Evolutionary conservation across 2,888 invertebrate species (phyloP).

Genomic region (Lasioglossum morio): DNA sequence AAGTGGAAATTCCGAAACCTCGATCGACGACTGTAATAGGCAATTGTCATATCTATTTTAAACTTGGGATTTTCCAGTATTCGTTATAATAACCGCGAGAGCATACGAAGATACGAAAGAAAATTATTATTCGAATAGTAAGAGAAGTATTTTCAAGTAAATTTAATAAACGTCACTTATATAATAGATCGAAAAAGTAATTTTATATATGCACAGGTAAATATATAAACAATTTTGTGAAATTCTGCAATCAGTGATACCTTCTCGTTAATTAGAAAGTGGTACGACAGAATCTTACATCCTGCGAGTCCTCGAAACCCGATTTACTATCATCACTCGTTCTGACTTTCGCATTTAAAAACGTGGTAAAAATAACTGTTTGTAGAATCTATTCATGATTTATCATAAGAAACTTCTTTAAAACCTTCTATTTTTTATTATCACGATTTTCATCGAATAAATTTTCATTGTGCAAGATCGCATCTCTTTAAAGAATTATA

Average conservation of each 20-base stretch:
- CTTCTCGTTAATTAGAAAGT: constrained; percentile 56
- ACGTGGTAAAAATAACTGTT: not conserved
- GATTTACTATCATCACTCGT: constrained; percentile 50
- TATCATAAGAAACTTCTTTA: not conserved
- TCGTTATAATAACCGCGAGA: not conserved
- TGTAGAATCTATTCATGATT: not conserved
- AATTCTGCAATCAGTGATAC: constrained; percentile 21
- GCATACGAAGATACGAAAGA: not conserved
- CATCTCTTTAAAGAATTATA: constrained; percentile 61
- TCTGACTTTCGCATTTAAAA: not conserved
- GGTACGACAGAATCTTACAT: constrained; percentile 47
- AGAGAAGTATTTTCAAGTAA: not conserved
- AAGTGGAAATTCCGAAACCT: not conserved
- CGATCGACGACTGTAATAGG: not conserved
- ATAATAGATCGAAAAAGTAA: not conserved
- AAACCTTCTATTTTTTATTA: not conserved
- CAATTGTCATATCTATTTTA: not conserved
- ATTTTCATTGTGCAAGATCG: constrained; percentile 25
- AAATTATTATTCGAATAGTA: not conserved
- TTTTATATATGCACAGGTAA: no score
- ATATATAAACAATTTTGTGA: not conserved
- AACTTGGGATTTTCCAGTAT: not conserved
- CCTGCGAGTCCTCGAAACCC: constrained; percentile 46
- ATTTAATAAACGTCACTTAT: not conserved
- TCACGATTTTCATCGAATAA: constrained; percentile 7